Evolutionary conservation across 2,888 invertebrate genomes (phyloP).

Genomic region (Tryphoninae sp.): DNA sequence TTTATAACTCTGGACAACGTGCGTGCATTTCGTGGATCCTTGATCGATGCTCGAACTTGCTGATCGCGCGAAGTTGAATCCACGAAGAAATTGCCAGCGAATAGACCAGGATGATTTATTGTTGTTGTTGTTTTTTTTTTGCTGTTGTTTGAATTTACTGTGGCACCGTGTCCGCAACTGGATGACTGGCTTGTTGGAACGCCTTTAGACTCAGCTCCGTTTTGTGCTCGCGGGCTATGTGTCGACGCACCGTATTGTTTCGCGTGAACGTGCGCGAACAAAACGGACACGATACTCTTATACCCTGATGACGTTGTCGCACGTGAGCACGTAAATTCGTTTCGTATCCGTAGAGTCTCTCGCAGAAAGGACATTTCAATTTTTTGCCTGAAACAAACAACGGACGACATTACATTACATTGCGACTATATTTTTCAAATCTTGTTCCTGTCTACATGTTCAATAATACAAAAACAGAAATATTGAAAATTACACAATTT

Average conservation of each 20-base stretch:
- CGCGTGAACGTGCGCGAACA: constrained; percentile 95
- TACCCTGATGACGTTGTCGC: constrained; percentile 95
- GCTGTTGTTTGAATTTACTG: constrained; percentile 68
- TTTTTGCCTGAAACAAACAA: constrained; percentile 88
- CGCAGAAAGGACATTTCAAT: constrained; percentile 95
- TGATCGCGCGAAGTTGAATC: not conserved
- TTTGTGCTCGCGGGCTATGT: constrained; percentile 95
- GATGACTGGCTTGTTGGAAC: constrained; percentile 83
- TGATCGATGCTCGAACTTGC: not conserved
- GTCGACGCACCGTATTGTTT: constrained; percentile 95
- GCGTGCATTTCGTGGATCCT: not conserved
- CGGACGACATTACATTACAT: not conserved
- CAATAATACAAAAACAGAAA: too few species aligned
- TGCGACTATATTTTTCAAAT: not conserved
- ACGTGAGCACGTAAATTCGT: constrained; percentile 96
- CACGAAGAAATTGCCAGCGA: not conserved
- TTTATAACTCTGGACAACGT: not conserved
- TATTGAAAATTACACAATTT: too few species aligned
- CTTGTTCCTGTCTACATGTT: too few species aligned
- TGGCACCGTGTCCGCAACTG: constrained; percentile 76
- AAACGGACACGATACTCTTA: constrained; percentile 94
- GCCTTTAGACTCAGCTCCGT: constrained; percentile 87
- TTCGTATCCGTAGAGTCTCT: constrained; percentile 95
- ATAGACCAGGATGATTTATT: not conserved
- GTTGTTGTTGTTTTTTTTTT: constrained; percentile 17